A percentile compares a stretch with the other conserved stretches of the same genome.
Evolutionary conservation across 1,140 invertebrate species (phyloP).

Genomic region (Drosophila busckii): DNA sequence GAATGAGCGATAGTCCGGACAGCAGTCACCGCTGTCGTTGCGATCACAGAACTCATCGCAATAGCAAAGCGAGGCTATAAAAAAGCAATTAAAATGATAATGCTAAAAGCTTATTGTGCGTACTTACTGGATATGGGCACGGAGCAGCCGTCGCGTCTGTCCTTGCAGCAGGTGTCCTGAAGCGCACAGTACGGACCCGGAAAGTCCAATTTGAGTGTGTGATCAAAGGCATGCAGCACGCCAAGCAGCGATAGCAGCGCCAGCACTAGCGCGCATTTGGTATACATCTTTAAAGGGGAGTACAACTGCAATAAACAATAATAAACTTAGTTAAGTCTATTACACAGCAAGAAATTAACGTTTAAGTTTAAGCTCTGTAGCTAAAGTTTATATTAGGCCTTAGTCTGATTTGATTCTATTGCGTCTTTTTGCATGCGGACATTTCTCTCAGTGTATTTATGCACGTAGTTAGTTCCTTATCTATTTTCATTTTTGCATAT

Average conservation of each 20-base stretch:
- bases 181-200: conserved; percentile 71
- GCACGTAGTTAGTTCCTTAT: too few relatives aligned
- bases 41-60: conserved; percentile 95
- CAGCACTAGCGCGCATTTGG: conserved; percentile 31
- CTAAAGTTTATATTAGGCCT: too few relatives aligned
- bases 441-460: too few relatives aligned
- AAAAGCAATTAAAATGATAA: background rate
- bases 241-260: conserved; percentile 36
- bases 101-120: background rate
- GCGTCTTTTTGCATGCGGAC: too few relatives aligned
- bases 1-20: conserved; percentile 89
- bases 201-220: conserved; percentile 57
- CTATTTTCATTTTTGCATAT: background rate
- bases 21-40: conserved; percentile 86
- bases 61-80: conserved; percentile 89
- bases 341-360: too few relatives aligned
- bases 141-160: conserved; percentile 86
- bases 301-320: conserved; percentile 6
- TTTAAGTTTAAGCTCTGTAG: too few relatives aligned
- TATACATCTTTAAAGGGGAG: conserved; percentile 22
- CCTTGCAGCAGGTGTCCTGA: conserved; percentile 83
- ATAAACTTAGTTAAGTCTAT: background rate
- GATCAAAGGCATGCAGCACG: conserved; percentile 49
- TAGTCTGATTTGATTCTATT: too few relatives aligned
- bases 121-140: conserved; percentile 83